These are phyloP conservation scores for Macrosiphum euphorbiae DNA, from an alignment of 2,888 invertebrate genomes.

Conservation along the genomic window DNA sequence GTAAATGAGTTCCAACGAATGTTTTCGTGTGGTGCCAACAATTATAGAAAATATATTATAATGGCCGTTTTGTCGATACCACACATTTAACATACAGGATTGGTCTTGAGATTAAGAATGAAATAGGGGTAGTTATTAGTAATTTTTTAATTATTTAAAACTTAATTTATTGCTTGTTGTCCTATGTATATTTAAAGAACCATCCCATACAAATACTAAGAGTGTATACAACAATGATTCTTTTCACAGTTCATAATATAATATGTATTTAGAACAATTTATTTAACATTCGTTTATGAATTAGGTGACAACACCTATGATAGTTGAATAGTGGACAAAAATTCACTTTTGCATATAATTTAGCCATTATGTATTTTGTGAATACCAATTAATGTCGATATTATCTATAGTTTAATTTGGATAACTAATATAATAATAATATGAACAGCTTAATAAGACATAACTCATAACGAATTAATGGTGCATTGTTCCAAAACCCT, in stretches of 20 bases:
- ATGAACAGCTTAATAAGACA: background rate
- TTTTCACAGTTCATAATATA: no score
- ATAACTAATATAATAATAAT: background rate
- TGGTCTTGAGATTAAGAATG: background rate
- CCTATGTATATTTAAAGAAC: background rate
- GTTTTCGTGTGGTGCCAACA: background rate
- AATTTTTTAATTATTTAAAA: background rate
- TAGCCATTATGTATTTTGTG: background rate
- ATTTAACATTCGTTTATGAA: background rate
- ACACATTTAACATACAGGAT: background rate
- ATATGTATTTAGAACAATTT: background rate
- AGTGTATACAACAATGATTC: no score
- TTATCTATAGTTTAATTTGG: background rate
- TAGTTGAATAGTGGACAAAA: background rate
- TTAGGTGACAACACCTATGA: background rate
- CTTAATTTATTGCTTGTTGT: background rate
- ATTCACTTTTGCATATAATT: background rate
- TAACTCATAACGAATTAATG: background rate
- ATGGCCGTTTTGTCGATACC: background rate
- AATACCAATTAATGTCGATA: background rate
- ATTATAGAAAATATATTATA: background rate
- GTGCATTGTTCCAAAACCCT: background rate
- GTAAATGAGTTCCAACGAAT: background rate
- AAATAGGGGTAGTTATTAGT: background rate
- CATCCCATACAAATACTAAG: no score